Conservation (phyloP, 2,113 vertebrate species). For the Planiliza haematocheilus region DNA sequence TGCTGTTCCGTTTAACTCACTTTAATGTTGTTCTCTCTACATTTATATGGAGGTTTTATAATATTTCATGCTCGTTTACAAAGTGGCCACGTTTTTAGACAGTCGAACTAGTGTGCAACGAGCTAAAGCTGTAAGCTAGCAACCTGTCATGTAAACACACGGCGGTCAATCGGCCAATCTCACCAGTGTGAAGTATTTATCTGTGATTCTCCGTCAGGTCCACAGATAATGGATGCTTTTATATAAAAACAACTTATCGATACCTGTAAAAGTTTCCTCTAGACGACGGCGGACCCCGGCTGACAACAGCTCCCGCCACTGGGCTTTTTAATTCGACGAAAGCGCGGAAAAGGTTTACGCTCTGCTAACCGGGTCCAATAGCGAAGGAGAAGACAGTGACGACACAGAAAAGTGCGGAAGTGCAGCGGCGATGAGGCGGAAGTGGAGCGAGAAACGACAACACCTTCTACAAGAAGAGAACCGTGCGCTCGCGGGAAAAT, state of each 20-base stretch:
- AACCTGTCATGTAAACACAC: constrained; percentile 29
- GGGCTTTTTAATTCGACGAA: constrained; percentile 65
- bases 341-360: constrained; percentile 61
- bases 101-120: too few relatives aligned
- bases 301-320: constrained; percentile 80
- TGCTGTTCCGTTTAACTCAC: too few relatives aligned
- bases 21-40: too few relatives aligned
- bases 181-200: not conserved
- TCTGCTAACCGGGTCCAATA: constrained; percentile 8
- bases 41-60: too few relatives aligned
- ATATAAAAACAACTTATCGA: not conserved
- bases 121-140: constrained; percentile 47
- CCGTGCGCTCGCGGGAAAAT: constrained; percentile 46
- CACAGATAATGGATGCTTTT: not conserved
- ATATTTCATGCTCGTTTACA: too few relatives aligned
- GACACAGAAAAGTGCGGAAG: constrained; percentile 28
- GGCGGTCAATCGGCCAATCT: not conserved
- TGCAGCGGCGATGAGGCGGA: accelerated
- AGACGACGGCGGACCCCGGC: not conserved
- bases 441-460: accelerated
- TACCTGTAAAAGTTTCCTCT: constrained; percentile 14
- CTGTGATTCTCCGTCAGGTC: not conserved
- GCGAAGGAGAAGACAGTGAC: constrained; percentile 8
- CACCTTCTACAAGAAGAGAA: not conserved
- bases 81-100: too few relatives aligned